Evolutionary conservation across 2,113 vertebrate species (phyloP).

Genomic region (Aphyosemion australe): DNA sequence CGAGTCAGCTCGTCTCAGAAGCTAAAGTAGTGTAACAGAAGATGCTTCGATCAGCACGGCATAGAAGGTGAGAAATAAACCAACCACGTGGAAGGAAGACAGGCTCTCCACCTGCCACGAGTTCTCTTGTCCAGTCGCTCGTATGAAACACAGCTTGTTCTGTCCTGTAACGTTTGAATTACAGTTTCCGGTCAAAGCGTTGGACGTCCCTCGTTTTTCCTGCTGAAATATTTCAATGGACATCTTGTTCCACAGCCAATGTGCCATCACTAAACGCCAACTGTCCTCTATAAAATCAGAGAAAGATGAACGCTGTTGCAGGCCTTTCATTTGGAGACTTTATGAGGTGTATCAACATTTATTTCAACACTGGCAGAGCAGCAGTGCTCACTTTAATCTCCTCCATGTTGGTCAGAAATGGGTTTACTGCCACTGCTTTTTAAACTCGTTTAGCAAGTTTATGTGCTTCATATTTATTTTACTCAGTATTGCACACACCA

Average conservation of each 20-base stretch:
- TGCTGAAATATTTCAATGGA: background rate
- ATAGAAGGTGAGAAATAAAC: background rate
- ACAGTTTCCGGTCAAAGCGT: background rate
- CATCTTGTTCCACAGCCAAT: background rate
- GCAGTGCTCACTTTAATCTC: background rate
- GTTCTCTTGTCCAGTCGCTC: too few relatives aligned
- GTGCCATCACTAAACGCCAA: background rate
- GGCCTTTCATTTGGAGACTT: slow-evolving; percentile 3
- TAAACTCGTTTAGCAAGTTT: too few relatives aligned
- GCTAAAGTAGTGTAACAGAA: background rate
- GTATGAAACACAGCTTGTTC: background rate
- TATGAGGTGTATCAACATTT: background rate
- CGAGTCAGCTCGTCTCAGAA: background rate
- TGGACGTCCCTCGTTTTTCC: background rate
- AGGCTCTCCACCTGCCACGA: background rate
- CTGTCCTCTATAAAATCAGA: background rate
- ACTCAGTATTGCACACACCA: too few relatives aligned
- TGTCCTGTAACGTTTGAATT: too few relatives aligned
- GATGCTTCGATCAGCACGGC: background rate
- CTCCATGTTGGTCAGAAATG: background rate
- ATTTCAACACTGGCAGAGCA: background rate
- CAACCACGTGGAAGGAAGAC: background rate
- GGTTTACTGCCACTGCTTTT: too few relatives aligned
- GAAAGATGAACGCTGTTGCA: background rate
- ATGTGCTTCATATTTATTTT: too few relatives aligned